Percentiles rank a stretch among this genome's conserved stretches.
Evolutionary conservation across 2,113 vertebrate genomes (phyloP).

Genomic region (Noturus placidus): DNA sequence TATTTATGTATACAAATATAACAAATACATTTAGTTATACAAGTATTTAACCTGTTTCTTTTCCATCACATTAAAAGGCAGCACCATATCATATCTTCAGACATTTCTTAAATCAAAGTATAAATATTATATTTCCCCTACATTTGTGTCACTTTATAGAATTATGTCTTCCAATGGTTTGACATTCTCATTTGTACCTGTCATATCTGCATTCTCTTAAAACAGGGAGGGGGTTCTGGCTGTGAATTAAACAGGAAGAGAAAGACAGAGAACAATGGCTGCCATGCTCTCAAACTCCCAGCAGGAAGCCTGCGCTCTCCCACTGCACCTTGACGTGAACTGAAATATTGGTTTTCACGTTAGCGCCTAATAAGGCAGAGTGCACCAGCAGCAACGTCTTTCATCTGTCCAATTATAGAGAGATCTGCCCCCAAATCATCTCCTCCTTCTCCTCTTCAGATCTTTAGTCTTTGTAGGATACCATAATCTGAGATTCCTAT

Average conservation of each 20-base stretch:
- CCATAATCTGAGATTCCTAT: neutral
- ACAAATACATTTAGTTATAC: neutral
- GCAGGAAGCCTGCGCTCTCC: slow-evolving; percentile 66
- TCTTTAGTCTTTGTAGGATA: slow-evolving; percentile 13
- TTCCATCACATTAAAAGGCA: neutral
- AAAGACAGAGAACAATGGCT: slow-evolving; percentile 55
- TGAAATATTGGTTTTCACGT: slow-evolving; percentile 84
- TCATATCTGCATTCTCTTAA: slow-evolving; percentile 58
- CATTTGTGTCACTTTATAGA: slow-evolving; percentile 19
- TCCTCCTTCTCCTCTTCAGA: slow-evolving; percentile 76
- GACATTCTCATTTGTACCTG: slow-evolving; percentile 61
- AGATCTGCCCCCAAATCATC: slow-evolving; percentile 80
- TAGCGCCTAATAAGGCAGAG: slow-evolving; percentile 83
- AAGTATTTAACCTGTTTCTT: neutral
- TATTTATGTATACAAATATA: neutral
- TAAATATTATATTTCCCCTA: neutral
- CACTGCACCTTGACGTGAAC: slow-evolving; percentile 71
- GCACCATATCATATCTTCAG: neutral
- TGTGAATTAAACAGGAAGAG: slow-evolving; percentile 64
- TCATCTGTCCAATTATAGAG: slow-evolving; percentile 88
- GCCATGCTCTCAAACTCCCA: slow-evolving; percentile 61
- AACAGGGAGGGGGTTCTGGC: slow-evolving; percentile 54
- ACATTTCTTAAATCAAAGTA: slow-evolving; percentile 15
- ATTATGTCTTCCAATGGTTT: slow-evolving; percentile 42
- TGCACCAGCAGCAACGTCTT: slow-evolving; percentile 75